Evolutionary conservation across 2,888 invertebrate species (phyloP).

Genomic region (Polydrusus cervinus): DNA sequence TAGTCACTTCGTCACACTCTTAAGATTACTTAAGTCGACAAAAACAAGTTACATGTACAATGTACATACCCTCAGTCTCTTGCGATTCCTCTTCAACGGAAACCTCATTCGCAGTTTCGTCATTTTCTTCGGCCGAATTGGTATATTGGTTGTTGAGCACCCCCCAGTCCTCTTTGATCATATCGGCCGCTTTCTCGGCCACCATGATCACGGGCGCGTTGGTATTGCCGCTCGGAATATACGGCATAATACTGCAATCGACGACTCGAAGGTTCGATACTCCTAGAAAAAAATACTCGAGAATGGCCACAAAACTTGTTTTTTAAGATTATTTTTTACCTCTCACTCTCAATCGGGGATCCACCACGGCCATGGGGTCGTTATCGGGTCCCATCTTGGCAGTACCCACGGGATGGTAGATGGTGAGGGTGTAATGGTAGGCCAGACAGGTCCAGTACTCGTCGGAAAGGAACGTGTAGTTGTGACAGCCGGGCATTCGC

Average conservation of each 20-base stretch:
- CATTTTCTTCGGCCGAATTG: conserved; percentile 1
- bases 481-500: conserved; percentile 79
- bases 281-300: conserved; percentile 70
- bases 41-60: no score
- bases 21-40: no score
- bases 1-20: no score
- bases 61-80: conserved; percentile 26
- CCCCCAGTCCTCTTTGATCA: conserved; percentile 85
- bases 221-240: conserved; percentile 85
- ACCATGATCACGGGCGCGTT: conserved; percentile 90
- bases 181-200: conserved; percentile 86
- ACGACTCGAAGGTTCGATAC: conserved; percentile 81
- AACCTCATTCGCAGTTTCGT: conserved; percentile 24
- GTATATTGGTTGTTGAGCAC: conserved; percentile 43
- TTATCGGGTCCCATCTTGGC: conserved; percentile 84
- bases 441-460: conserved; percentile 86
- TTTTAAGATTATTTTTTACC: no score
- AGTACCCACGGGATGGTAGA: conserved; percentile 88
- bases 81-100: conserved; percentile 45
- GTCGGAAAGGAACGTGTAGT: conserved; percentile 78
- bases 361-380: conserved; percentile 80
- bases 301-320: no score
- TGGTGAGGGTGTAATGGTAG: conserved; percentile 83
- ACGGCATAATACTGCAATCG: conserved; percentile 90
- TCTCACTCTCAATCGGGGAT: conserved; percentile 78